phyloP scores from a whole-genome alignment of 2,888 invertebrate genomes.

The Xylota segnis region DNA sequence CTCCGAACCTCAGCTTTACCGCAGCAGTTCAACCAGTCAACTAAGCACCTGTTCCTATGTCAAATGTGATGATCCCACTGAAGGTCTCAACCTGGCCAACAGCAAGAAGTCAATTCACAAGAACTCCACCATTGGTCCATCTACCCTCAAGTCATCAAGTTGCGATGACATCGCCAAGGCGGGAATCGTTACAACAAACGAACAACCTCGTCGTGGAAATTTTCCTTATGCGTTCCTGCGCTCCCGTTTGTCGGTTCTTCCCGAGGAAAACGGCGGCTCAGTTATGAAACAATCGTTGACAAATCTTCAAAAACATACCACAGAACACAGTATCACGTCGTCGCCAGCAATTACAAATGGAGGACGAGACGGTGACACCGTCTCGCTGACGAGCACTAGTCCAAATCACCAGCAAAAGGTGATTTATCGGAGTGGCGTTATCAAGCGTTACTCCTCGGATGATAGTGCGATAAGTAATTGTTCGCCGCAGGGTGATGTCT shows the following conservation, averaged over 20 bases:
- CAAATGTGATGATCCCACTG: slow-evolving; percentile 92
- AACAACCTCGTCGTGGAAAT: slow-evolving; percentile 87
- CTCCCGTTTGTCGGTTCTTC: slow-evolving; percentile 90
- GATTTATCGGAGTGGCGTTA: slow-evolving; percentile 80
- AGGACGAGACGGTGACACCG: slow-evolving; percentile 78
- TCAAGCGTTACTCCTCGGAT: slow-evolving; percentile 81
- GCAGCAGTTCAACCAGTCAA: slow-evolving; percentile 92
- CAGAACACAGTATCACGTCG: slow-evolving; percentile 58
- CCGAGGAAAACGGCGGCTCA: slow-evolving; percentile 88
- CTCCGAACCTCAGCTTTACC: slow-evolving; percentile 86
- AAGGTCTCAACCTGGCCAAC: slow-evolving; percentile 89
- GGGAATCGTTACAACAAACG: slow-evolving; percentile 83
- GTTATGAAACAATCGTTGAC: slow-evolving; percentile 81
- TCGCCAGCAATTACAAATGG: slow-evolving; percentile 71
- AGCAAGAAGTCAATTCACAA: slow-evolving; percentile 83
- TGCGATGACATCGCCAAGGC: slow-evolving; percentile 90
- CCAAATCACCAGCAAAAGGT: slow-evolving; percentile 80
- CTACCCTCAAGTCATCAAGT: slow-evolving; percentile 87
- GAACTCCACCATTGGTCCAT: slow-evolving; percentile 83
- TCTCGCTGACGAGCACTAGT: slow-evolving; percentile 80
- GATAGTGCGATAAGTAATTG: slow-evolving; percentile 81
- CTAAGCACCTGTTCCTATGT: slow-evolving; percentile 88
- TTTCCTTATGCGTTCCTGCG: slow-evolving; percentile 92
- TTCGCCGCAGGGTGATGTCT: slow-evolving; percentile 84
- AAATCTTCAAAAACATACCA: slow-evolving; percentile 41